Conservation (phyloP, 53 echinoderm and acorn worm species). For the Stichopus horrens region DNA sequence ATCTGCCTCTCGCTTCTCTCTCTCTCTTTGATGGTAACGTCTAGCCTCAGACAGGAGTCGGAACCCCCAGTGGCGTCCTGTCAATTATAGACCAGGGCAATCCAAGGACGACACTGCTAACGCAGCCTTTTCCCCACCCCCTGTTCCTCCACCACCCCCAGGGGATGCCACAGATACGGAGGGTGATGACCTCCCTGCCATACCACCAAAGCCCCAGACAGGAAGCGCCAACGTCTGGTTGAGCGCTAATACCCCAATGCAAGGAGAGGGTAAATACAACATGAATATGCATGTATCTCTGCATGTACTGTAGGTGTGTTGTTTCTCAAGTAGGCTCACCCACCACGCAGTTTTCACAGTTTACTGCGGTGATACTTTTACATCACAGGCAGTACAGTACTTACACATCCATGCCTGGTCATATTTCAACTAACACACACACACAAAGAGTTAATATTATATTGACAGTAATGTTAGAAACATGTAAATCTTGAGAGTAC, state of each 20-base stretch:
- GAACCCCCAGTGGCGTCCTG: slow-evolving; percentile 71
- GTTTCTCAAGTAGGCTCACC: too few relatives aligned
- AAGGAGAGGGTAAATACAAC: slow-evolving; percentile 56
- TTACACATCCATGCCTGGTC: too few relatives aligned
- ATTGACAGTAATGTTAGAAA: too few relatives aligned
- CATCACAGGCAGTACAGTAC: too few relatives aligned
- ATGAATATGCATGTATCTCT: slow-evolving; percentile 39
- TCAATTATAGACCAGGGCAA: slow-evolving; percentile 60
- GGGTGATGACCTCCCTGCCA: slow-evolving; percentile 60
- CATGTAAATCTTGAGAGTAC: too few relatives aligned
- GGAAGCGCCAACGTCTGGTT: slow-evolving; percentile 74
- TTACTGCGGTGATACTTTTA: too few relatives aligned
- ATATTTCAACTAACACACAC: too few relatives aligned
- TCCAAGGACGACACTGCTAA: slow-evolving; percentile 61
- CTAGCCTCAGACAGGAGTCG: slow-evolving; percentile 53
- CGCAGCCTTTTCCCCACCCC: slow-evolving; percentile 78
- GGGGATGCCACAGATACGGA: slow-evolving; percentile 73
- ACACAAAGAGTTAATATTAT: too few relatives aligned
- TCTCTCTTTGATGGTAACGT: background rate
- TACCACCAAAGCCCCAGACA: slow-evolving; percentile 87
- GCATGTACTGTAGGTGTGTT: background rate
- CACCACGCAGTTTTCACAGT: too few relatives aligned
- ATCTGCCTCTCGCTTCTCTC: background rate
- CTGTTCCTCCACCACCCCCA: slow-evolving; percentile 81
- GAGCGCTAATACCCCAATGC: slow-evolving; percentile 68